Evolutionary conservation across 2,888 invertebrate species (phyloP).

Genomic region (Acleris emargana): DNA sequence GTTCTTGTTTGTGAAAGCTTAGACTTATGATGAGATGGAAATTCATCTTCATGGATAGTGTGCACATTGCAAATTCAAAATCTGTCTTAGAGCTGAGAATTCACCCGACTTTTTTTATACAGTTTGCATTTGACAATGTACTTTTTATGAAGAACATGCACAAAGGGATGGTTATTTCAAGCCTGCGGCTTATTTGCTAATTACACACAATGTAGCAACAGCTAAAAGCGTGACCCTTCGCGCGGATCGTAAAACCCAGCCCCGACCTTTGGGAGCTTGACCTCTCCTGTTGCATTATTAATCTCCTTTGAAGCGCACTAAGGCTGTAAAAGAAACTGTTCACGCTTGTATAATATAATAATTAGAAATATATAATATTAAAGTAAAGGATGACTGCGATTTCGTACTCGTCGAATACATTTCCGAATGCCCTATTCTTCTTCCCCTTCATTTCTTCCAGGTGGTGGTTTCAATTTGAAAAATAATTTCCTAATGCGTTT

Average conservation of each 20-base stretch:
- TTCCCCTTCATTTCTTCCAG: no score
- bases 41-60: conserved; percentile 1
- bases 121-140: background rate
- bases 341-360: background rate
- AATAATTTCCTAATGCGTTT: no score
- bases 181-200: conserved; percentile 6
- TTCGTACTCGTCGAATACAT: no score
- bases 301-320: conserved; percentile 52
- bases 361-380: no score
- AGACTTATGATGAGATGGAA: conserved; percentile 2
- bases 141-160: background rate
- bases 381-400: no score
- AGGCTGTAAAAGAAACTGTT: conserved; percentile 9
- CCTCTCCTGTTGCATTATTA: conserved; percentile 66
- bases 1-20: conserved; percentile 12
- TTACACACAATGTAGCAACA: conserved; percentile 44
- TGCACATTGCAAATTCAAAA: background rate
- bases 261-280: conserved; percentile 63
- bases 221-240: conserved; percentile 65
- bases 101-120: no score
- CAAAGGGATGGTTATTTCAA: conserved; percentile 8
- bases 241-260: conserved; percentile 60
- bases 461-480: no score
- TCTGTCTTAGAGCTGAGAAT: no score
- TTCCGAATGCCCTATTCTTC: no score